These are phyloP conservation scores for Drosophila seclusa DNA, from an alignment of 2,888 invertebrate species.

Conservation along the genomic window DNA sequence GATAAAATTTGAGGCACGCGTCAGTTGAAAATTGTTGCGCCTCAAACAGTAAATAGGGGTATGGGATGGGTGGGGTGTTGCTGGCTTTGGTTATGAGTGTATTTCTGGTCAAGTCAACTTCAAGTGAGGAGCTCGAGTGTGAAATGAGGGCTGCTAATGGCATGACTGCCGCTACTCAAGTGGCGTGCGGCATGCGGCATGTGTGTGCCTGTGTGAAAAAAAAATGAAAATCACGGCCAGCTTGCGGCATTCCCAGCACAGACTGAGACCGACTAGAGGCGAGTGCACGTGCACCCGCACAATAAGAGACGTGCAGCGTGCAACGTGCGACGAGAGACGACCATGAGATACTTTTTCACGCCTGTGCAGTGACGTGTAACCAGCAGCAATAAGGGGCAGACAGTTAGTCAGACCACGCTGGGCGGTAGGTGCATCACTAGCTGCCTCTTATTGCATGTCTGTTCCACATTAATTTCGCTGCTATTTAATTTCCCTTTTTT, in stretches of 20 bases:
- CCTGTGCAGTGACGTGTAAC: slow-evolving; percentile 55
- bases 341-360: slow-evolving; percentile 57
- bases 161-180: slow-evolving; percentile 50
- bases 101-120: slow-evolving; percentile 72
- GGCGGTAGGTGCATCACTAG: not conserved
- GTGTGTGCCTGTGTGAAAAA: slow-evolving; percentile 10
- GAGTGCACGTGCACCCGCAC: slow-evolving; percentile 52
- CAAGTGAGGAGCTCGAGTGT: slow-evolving; percentile 65
- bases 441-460: slow-evolving; percentile 56
- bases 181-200: slow-evolving; percentile 37
- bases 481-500: slow-evolving; percentile 41
- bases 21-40: slow-evolving; percentile 78
- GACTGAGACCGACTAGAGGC: not conserved
- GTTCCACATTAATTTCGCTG: slow-evolving; percentile 53
- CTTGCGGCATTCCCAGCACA: slow-evolving; percentile 65
- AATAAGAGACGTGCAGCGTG: not conserved
- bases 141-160: slow-evolving; percentile 77
- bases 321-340: not conserved
- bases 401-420: not conserved
- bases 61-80: not conserved
- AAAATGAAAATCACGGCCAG: slow-evolving; percentile 65
- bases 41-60: slow-evolving; percentile 26
- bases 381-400: not conserved
- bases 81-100: not conserved
- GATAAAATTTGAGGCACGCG: slow-evolving; percentile 79